Conservation (phyloP, 2,888 invertebrate genomes). For the Campaea margaritaria region DNA sequence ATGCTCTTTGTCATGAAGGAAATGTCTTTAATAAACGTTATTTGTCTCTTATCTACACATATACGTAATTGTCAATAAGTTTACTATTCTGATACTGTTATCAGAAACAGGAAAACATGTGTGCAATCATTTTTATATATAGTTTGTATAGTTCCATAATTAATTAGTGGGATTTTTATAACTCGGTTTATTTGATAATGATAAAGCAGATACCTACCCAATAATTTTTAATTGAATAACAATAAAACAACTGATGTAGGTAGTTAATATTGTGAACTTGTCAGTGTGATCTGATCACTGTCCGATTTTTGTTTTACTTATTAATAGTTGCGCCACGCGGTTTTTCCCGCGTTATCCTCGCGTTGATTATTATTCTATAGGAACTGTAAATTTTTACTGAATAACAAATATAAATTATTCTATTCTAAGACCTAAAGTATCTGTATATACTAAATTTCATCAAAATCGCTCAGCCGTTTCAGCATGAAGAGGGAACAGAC, state of each 20-base stretch:
- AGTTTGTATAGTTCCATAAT: slow-evolving; percentile 11
- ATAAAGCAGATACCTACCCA: slow-evolving; percentile 15
- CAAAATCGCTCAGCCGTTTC: no score
- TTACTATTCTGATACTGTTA: slow-evolving; percentile 7
- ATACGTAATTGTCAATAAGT: neutral
- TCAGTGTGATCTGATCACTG: no score
- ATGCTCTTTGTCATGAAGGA: neutral
- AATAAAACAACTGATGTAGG: neutral
- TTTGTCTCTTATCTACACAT: neutral
- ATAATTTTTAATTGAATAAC: neutral
- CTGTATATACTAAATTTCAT: no score
- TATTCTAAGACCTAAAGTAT: no score
- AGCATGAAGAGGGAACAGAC: no score
- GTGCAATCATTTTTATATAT: slow-evolving; percentile 5
- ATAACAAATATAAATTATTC: no score
- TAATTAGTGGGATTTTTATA: slow-evolving; percentile 12
- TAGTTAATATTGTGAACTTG: no score
- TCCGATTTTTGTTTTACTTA: no score
- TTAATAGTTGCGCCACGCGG: no score
- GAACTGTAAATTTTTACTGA: no score
- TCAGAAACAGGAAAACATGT: neutral
- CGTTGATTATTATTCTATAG: no score
- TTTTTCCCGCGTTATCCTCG: no score
- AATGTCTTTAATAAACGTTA: neutral
- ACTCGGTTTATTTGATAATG: slow-evolving; percentile 26